Conservation (phyloP, 2,113 vertebrate species). For the Xenus cinereus region DNA sequence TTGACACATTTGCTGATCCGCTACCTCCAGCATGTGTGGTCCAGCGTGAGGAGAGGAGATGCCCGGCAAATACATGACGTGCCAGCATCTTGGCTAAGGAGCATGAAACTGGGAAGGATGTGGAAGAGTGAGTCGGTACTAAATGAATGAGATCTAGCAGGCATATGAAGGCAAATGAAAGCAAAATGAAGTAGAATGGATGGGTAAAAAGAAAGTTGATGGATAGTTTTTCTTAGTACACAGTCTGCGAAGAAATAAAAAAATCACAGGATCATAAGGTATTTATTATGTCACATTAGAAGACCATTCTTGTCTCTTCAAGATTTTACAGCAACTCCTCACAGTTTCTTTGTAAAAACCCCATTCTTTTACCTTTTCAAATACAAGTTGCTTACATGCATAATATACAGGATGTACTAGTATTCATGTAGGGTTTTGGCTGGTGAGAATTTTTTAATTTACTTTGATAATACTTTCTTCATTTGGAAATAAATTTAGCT, state of each 20-base stretch:
- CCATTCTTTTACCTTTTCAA: background rate
- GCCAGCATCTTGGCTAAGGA: background rate
- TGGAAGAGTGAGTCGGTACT: background rate
- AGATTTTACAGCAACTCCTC: background rate
- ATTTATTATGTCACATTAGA: background rate
- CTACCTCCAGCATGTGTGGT: background rate
- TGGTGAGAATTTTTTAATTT: background rate
- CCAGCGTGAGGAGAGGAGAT: background rate
- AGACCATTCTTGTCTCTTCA: background rate
- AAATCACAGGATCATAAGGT: background rate
- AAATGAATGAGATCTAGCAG: background rate
- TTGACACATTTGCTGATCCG: background rate
- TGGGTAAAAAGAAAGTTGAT: background rate
- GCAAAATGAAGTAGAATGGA: background rate
- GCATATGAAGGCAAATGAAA: background rate
- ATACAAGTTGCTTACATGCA: background rate
- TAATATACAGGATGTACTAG: background rate
- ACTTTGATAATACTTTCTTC: background rate
- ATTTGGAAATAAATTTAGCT: conserved; percentile 35
- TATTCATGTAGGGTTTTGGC: background rate
- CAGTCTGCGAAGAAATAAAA: background rate
- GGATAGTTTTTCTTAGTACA: background rate
- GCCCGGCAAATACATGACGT: background rate
- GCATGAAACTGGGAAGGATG: background rate
- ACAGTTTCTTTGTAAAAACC: background rate